These are phyloP conservation scores for Centropyge bicolor DNA, from an alignment of 2,797 vertebrate species.

Conservation along the genomic window DNA sequence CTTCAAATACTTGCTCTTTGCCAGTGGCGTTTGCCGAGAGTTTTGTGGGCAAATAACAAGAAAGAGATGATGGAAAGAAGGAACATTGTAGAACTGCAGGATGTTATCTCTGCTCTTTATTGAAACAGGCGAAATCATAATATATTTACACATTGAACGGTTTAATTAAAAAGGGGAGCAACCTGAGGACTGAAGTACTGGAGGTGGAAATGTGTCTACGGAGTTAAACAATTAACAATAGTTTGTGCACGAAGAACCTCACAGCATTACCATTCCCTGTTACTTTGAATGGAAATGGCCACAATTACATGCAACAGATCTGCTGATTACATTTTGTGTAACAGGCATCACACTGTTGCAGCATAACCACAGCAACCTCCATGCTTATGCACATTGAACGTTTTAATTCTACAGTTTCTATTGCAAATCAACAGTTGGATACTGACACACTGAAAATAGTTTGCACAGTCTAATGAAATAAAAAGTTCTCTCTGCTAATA, in stretches of 20 bases:
- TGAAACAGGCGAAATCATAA: slow-evolving; percentile 41
- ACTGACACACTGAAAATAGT: background rate
- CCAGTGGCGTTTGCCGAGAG: slow-evolving; percentile 62
- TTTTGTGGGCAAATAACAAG: slow-evolving; percentile 67
- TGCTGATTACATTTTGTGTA: background rate
- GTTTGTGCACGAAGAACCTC: slow-evolving; percentile 3
- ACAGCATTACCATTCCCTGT: slow-evolving; percentile 2
- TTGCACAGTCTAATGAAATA: background rate
- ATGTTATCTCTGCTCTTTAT: slow-evolving; percentile 44
- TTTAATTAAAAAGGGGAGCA: slow-evolving; percentile 33
- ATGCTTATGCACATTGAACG: background rate
- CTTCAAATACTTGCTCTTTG: slow-evolving; percentile 76
- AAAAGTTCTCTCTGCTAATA: background rate
- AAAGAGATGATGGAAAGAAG: slow-evolving; percentile 41
- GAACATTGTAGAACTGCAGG: slow-evolving; percentile 50
- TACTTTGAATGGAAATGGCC: slow-evolving; percentile 2
- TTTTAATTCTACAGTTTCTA: background rate
- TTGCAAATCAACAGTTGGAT: background rate
- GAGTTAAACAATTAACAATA: slow-evolving; percentile 35
- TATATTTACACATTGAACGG: slow-evolving; percentile 38
- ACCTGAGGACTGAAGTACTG: slow-evolving; percentile 34
- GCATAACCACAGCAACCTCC: background rate
- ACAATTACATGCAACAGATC: background rate
- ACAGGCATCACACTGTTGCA: background rate
- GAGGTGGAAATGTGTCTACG: slow-evolving; percentile 25